Evolutionary conservation across 2,797 vertebrate species (phyloP).

Genomic region (Tapirus indicus): DNA sequence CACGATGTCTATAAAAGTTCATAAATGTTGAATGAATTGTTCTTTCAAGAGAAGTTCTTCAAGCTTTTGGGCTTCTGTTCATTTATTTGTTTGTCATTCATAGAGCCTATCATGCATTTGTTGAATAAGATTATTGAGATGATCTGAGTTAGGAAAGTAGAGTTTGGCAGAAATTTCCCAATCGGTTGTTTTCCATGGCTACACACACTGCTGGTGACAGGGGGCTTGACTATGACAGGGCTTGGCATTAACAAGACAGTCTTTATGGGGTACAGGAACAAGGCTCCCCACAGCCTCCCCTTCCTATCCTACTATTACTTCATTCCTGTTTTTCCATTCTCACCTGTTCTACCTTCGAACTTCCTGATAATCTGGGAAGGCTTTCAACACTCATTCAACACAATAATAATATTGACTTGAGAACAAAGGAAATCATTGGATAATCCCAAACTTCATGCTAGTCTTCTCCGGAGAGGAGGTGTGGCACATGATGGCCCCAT

Average conservation of each 20-base stretch:
- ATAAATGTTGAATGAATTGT: neutral
- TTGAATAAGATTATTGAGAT: neutral
- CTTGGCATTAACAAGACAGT: neutral
- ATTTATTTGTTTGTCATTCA: neutral
- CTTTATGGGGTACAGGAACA: neutral
- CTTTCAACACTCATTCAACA: neutral
- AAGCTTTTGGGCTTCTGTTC: neutral
- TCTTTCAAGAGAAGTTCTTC: slow-evolving; percentile 32
- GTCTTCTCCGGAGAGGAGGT: neutral
- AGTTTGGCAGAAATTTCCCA: neutral
- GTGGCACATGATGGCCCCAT: neutral
- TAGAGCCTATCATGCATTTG: neutral
- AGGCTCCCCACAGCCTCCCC: neutral
- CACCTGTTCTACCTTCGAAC: neutral
- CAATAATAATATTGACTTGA: neutral
- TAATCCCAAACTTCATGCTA: neutral
- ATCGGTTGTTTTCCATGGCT: neutral
- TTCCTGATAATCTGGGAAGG: neutral
- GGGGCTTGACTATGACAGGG: neutral
- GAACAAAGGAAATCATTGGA: neutral
- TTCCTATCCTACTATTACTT: neutral
- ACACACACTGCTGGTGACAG: neutral
- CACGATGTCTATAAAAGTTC: neutral
- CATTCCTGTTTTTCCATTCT: neutral
- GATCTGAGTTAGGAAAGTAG: neutral